phyloP scores from a whole-genome alignment of 2,113 vertebrate species.

The Azemiops feae region DNA sequence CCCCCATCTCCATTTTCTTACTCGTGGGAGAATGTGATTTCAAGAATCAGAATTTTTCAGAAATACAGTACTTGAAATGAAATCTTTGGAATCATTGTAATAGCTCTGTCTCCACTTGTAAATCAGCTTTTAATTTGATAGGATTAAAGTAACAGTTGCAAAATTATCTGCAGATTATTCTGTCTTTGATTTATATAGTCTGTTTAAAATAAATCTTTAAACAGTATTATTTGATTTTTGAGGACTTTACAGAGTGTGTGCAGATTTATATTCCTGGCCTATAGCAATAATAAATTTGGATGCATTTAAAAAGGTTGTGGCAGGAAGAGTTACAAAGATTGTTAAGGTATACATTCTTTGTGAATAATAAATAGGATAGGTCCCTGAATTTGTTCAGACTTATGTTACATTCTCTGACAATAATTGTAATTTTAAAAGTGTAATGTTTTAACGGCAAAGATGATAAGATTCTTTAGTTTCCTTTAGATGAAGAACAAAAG shows the following conservation, averaged over 20 bases:
- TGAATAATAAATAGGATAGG: background rate
- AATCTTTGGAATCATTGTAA: background rate
- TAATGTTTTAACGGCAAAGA: background rate
- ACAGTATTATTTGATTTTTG: background rate
- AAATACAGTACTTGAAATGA: conserved; percentile 2
- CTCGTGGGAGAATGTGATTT: conserved; percentile 21
- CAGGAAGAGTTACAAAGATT: background rate
- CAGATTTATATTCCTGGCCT: background rate
- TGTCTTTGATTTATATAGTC: background rate
- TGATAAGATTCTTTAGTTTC: background rate
- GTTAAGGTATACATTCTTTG: background rate
- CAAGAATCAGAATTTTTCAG: rapidly evolving
- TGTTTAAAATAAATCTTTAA: background rate
- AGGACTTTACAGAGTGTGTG: background rate
- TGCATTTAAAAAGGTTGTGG: background rate
- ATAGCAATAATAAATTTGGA: rapidly evolving
- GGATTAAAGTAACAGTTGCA: background rate
- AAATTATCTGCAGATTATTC: conserved; percentile 12
- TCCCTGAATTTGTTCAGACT: background rate
- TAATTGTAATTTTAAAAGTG: background rate
- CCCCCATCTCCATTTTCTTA: background rate
- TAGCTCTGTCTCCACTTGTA: conserved; percentile 39
- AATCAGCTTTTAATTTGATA: background rate
- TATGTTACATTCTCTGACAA: background rate
- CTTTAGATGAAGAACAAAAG: conserved; percentile 6